These are phyloP conservation scores for Zeus faber DNA, from an alignment of 2,113 vertebrate genomes.

Conservation along the genomic window DNA sequence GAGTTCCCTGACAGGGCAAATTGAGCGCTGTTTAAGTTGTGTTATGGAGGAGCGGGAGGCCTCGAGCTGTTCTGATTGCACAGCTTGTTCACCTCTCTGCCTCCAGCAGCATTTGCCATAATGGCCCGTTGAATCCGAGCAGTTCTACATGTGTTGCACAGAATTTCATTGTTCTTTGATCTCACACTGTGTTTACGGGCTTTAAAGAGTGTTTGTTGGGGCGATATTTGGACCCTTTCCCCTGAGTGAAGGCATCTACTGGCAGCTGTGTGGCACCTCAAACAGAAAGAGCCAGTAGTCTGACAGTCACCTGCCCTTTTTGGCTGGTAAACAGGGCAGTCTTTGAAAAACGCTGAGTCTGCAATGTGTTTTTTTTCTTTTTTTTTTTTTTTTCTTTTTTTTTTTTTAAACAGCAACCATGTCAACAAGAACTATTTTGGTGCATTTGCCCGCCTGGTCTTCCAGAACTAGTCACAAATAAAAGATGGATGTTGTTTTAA, in stretches of 20 bases:
- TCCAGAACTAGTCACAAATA: conserved; percentile 36
- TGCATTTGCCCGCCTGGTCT: conserved; percentile 44
- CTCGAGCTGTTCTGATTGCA: conserved; percentile 32
- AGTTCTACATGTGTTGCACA: conserved; percentile 14
- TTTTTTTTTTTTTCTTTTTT: too few species aligned
- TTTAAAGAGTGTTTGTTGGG: conserved; percentile 2
- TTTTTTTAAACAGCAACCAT: conserved; percentile 65
- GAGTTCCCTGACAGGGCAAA: conserved; percentile 41
- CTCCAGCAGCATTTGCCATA: too few species aligned
- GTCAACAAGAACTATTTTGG: conserved; percentile 70
- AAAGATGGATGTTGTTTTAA: conserved; percentile 46
- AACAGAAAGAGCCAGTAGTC: conserved; percentile 46
- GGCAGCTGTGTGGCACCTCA: conserved; percentile 35
- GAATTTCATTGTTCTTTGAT: conserved; percentile 18
- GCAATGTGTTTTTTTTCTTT: conserved; percentile 70
- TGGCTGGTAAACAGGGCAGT: conserved; percentile 65
- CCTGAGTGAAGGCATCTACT: conserved; percentile 30
- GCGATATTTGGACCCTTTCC: conserved; percentile 1
- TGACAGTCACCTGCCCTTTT: conserved; percentile 55
- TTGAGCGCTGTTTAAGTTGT: conserved; percentile 32
- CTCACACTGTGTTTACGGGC: conserved; percentile 5
- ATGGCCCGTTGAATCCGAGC: too few species aligned
- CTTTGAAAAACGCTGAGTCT: conserved; percentile 68
- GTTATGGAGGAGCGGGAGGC: conserved; percentile 15
- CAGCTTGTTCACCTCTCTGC: conserved; percentile 22